Conservation (phyloP, 1,140 invertebrate species). For the Neodiprion lecontei region DNA sequence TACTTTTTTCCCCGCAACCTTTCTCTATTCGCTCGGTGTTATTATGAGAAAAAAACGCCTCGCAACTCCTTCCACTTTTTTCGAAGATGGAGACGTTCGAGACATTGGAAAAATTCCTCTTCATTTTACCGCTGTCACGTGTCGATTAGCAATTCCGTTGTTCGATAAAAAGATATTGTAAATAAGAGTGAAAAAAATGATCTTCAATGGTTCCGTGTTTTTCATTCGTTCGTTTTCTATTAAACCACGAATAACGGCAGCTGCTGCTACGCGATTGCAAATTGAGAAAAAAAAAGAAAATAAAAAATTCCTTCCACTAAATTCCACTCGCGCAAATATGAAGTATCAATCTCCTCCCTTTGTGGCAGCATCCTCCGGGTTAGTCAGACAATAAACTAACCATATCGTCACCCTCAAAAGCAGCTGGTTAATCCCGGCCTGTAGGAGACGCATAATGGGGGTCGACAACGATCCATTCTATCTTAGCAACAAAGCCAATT, state of each 20-base stretch:
- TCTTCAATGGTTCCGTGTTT: too few relatives aligned
- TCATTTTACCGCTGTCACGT: neutral
- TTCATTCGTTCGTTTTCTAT: too few relatives aligned
- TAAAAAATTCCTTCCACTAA: too few relatives aligned
- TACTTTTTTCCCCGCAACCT: neutral
- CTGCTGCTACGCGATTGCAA: too few relatives aligned
- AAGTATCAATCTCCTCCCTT: neutral
- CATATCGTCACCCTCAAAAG: neutral
- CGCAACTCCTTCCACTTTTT: neutral
- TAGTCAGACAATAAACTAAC: neutral
- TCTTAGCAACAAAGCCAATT: constrained; percentile 7
- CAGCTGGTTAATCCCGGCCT: neutral
- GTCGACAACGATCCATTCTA: neutral
- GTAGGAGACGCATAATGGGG: neutral
- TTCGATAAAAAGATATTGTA: too few relatives aligned
- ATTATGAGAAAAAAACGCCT: neutral
- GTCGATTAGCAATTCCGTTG: too few relatives aligned
- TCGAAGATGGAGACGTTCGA: neutral
- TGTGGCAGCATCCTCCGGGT: neutral
- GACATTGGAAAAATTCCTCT: neutral
- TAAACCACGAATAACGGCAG: too few relatives aligned
- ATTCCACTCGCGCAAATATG: neutral
- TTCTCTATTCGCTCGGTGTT: neutral
- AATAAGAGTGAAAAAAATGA: too few relatives aligned
- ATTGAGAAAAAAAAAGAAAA: too few relatives aligned